These are phyloP conservation scores for Toxotes chatareus DNA, from an alignment of 2,113 vertebrate species.

Conservation along the genomic window DNA sequence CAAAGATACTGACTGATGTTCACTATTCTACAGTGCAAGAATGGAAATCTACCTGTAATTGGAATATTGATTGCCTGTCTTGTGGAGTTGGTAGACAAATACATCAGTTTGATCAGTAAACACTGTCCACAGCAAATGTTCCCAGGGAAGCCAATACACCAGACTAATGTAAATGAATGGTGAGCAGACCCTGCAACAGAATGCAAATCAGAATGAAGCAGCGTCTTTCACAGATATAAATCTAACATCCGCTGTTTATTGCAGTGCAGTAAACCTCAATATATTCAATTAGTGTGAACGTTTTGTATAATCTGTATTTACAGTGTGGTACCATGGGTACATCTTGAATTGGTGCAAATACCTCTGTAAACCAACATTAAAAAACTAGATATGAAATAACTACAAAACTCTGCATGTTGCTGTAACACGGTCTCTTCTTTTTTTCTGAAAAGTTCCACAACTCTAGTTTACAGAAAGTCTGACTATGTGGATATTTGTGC, in stretches of 20 bases:
- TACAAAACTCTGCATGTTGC: not conserved
- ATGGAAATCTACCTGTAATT: conserved; percentile 77
- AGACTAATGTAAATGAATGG: conserved; percentile 71
- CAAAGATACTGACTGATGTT: conserved; percentile 59
- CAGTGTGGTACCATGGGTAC: conserved; percentile 1
- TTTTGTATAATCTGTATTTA: conserved; percentile 41
- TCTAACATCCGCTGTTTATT: conserved; percentile 41
- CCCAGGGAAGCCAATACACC: conserved; percentile 45
- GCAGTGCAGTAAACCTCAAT: conserved; percentile 42
- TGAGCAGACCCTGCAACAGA: conserved; percentile 33
- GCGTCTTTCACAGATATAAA: conserved; percentile 47
- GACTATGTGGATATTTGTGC: conserved; percentile 26
- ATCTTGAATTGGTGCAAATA: conserved; percentile 16
- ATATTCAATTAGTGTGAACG: conserved; percentile 54
- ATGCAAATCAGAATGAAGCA: conserved; percentile 37
- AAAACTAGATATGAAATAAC: not conserved
- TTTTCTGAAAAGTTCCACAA: not conserved
- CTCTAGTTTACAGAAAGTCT: not conserved
- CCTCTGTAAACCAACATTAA: not conserved
- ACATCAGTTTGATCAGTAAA: conserved; percentile 76
- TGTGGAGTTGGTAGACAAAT: conserved; percentile 65
- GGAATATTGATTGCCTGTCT: conserved; percentile 77
- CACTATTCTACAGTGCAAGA: conserved; percentile 40
- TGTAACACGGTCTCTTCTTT: not conserved
- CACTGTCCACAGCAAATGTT: conserved; percentile 45